Conservation (phyloP, 2,113 vertebrate species). For the Ploceus nigricollis region DNA sequence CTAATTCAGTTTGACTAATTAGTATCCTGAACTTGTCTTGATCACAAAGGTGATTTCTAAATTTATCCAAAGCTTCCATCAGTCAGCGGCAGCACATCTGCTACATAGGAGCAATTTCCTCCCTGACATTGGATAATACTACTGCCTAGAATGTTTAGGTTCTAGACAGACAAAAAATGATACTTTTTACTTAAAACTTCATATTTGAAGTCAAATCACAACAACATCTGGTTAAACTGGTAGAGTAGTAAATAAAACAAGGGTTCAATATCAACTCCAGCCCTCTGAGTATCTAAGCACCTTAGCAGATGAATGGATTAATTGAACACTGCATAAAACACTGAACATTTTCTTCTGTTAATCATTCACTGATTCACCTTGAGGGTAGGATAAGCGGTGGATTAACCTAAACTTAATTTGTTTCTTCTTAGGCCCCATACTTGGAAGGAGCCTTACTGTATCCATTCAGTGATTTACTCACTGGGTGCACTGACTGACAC, state of each 20-base stretch:
- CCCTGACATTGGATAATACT: not conserved
- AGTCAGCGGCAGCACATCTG: not conserved
- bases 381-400: constrained; percentile 17
- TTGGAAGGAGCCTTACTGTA: not conserved
- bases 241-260: not conserved
- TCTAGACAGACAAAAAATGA: not conserved
- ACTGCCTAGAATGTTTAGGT: not conserved
- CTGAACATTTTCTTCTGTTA: constrained; percentile 39
- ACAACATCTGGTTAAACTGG: not conserved
- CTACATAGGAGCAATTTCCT: not conserved
- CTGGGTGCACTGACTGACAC: not conserved
- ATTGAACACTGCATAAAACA: constrained; percentile 30
- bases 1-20: not conserved
- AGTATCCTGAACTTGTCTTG: not conserved
- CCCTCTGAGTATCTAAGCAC: constrained; percentile 8
- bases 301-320: constrained; percentile 48
- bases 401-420: constrained; percentile 45
- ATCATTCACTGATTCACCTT: constrained; percentile 49
- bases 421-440: not conserved
- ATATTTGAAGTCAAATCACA: not conserved
- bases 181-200: not conserved
- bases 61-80: not conserved
- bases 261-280: not conserved
- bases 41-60: not conserved
- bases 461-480: not conserved